Conservation (phyloP, 2,113 vertebrate species). For the Onychostoma macrolepis region DNA sequence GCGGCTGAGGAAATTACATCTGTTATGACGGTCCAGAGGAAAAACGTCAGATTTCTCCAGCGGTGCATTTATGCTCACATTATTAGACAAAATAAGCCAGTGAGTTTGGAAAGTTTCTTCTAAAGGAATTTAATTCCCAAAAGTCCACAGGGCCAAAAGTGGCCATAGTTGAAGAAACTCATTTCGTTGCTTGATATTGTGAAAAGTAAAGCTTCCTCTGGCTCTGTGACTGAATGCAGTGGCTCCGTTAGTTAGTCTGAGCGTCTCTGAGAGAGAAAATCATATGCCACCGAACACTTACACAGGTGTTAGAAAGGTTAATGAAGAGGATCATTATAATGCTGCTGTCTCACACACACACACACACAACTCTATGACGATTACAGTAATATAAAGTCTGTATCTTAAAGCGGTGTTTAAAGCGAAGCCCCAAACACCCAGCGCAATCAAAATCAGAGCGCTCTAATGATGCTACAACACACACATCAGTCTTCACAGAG, state of each 20-base stretch:
- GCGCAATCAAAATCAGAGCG: neutral
- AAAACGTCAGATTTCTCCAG: neutral
- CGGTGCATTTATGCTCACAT: neutral
- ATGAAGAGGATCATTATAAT: constrained; percentile 32
- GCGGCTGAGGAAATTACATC: neutral
- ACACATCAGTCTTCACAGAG: neutral
- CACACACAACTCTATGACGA: neutral
- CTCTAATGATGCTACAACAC: neutral
- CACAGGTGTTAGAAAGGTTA: constrained; percentile 48
- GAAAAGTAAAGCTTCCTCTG: neutral
- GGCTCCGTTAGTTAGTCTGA: constrained; percentile 5
- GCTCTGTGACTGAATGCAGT: neutral
- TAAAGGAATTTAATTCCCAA: neutral
- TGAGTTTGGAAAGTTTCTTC: neutral
- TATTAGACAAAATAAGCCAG: neutral
- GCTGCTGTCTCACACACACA: constrained; percentile 2
- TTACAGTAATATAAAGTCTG: neutral
- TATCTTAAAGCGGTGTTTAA: neutral
- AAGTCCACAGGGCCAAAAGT: neutral
- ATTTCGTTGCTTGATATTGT: neutral
- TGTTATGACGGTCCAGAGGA: neutral
- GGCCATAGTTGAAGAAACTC: neutral
- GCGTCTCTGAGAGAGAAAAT: neutral
- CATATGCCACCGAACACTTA: constrained; percentile 4
- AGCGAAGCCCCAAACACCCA: neutral